phyloP scores from a whole-genome alignment of 2,888 invertebrate species.

The Amblyteles armatorius region DNA sequence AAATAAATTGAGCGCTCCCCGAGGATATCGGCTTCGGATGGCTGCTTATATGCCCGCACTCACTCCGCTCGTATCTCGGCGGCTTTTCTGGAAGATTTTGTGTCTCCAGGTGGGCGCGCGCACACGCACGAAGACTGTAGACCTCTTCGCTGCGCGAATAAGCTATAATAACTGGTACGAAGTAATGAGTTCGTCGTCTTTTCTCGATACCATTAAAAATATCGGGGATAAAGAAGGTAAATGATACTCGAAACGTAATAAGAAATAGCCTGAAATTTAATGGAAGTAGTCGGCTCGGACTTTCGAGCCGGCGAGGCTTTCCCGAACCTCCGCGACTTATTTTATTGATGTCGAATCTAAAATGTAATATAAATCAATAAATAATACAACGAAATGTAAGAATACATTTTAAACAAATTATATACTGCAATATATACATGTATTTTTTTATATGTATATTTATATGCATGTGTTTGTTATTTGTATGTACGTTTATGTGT shows the following conservation, averaged over 20 bases:
- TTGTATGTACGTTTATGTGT: too few species aligned
- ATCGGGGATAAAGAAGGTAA: neutral
- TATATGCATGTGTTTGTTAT: too few species aligned
- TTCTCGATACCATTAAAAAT: neutral
- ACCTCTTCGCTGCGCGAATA: neutral
- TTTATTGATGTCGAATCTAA: neutral
- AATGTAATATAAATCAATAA: too few species aligned
- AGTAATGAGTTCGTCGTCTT: neutral
- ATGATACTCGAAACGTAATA: neutral
- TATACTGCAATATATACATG: too few species aligned
- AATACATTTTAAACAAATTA: too few species aligned
- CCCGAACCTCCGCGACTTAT: neutral
- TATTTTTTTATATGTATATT: too few species aligned
- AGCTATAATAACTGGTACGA: neutral
- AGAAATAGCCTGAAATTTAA: neutral
- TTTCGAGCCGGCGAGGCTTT: neutral
- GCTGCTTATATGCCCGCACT: constrained; percentile 5
- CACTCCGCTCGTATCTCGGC: constrained; percentile 1
- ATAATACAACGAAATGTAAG: too few species aligned
- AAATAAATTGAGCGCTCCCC: constrained; percentile 43
- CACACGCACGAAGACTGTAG: neutral
- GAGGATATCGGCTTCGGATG: constrained; percentile 44
- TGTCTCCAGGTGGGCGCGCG: neutral
- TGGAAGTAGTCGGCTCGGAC: neutral
- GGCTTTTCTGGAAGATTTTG: constrained; percentile 17